These are phyloP conservation scores for Abramis brama DNA, from an alignment of 2,113 vertebrate genomes.

Conservation along the genomic window DNA sequence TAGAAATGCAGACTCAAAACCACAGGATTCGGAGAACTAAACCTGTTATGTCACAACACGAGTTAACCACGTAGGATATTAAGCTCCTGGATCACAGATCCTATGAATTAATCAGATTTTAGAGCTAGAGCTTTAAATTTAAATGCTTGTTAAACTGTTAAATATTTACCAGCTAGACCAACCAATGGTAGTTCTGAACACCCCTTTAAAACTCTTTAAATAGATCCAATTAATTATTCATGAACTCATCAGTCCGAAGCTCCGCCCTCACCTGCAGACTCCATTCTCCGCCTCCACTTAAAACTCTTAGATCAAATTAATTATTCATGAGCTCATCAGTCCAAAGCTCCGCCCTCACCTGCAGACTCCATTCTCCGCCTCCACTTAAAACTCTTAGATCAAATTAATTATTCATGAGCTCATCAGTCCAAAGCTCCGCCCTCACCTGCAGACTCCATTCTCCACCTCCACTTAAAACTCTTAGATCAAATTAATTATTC, in stretches of 20 bases:
- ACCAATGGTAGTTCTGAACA: neutral
- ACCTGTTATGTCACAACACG: neutral
- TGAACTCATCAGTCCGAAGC: neutral
- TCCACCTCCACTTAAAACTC: neutral
- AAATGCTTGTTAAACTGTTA: neutral
- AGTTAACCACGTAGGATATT: neutral
- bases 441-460: constrained; percentile 56
- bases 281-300: neutral
- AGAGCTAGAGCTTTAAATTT: neutral
- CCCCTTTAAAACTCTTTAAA: neutral
- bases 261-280: neutral
- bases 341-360: neutral
- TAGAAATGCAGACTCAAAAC: neutral
- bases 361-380: neutral
- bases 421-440: neutral
- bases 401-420: neutral
- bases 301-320: neutral
- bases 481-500: neutral
- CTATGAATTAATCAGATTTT: neutral
- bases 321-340: neutral
- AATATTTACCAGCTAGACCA: neutral
- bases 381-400: neutral
- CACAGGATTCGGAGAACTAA: neutral
- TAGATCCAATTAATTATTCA: neutral
- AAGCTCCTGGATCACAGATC: neutral